Evolutionary conservation across 2,113 vertebrate species (phyloP).

Genomic region (Leucoraja erinaceus): DNA sequence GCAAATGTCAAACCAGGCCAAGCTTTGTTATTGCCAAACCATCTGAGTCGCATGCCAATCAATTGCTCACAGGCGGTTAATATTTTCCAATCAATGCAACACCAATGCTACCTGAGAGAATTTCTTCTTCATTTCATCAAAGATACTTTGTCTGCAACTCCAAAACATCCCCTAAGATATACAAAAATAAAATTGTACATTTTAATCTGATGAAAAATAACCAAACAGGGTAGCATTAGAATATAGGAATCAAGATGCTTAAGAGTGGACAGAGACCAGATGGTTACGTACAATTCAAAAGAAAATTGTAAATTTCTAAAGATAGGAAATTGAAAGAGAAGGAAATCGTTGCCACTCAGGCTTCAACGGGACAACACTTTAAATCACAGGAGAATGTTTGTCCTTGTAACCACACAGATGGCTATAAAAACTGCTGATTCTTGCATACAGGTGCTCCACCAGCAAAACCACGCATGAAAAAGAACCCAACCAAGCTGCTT

Average conservation of each 20-base stretch:
- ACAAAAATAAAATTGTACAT: constrained; percentile 47
- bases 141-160: constrained; percentile 95
- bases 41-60: constrained; percentile 54
- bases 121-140: constrained; percentile 96
- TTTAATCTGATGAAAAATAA: neutral
- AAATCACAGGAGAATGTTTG: neutral
- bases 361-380: neutral
- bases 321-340: too few relatives aligned
- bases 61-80: constrained; percentile 45
- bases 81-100: constrained; percentile 48
- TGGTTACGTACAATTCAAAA: neutral
- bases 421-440: neutral
- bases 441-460: neutral
- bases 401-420: too few relatives aligned
- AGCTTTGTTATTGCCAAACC: constrained; percentile 52
- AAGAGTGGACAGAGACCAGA: neutral
- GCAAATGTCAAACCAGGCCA: constrained; percentile 39
- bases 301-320: neutral
- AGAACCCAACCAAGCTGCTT: neutral
- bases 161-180: constrained; percentile 80
- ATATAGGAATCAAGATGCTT: neutral
- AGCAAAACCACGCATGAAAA: neutral
- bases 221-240: too few relatives aligned
- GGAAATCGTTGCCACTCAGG: too few relatives aligned
- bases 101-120: constrained; percentile 77